A percentile compares a stretch with the other conserved stretches of the same genome.
Evolutionary conservation across 2,113 vertebrate species (phyloP).

Genomic region (Gavia stellata): DNA sequence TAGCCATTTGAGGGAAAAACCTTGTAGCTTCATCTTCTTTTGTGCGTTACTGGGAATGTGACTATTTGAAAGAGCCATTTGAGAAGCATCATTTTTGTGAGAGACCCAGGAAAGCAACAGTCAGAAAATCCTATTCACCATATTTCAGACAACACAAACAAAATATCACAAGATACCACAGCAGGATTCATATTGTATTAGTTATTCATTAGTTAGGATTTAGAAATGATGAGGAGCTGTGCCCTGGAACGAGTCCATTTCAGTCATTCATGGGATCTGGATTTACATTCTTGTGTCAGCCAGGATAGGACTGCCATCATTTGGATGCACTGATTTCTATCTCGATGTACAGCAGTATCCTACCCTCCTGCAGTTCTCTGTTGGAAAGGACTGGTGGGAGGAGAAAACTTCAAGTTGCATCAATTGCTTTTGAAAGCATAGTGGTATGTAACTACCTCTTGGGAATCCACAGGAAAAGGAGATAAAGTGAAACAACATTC

Average conservation of each 20-base stretch:
- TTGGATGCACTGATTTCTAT: background rate
- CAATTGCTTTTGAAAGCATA: background rate
- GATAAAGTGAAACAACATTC: background rate
- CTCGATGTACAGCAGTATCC: fast-evolving
- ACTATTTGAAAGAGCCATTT: background rate
- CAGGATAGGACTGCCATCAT: background rate
- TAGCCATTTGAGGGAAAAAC: background rate
- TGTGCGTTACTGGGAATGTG: background rate
- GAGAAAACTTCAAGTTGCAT: background rate
- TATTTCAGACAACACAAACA: background rate
- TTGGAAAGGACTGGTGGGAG: background rate
- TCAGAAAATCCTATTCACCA: background rate
- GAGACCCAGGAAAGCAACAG: background rate
- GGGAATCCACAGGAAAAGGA: background rate
- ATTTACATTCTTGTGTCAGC: background rate
- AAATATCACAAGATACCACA: background rate
- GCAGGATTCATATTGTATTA: background rate
- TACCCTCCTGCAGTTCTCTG: background rate
- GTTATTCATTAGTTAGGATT: background rate
- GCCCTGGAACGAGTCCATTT: background rate
- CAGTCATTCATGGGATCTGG: background rate
- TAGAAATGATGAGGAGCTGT: background rate
- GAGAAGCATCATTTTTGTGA: background rate
- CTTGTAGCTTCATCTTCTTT: background rate
- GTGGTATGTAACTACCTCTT: background rate